These are phyloP conservation scores for Pogonognathellus flavescens DNA, from an alignment of 1,140 invertebrate genomes.

Conservation along the genomic window DNA sequence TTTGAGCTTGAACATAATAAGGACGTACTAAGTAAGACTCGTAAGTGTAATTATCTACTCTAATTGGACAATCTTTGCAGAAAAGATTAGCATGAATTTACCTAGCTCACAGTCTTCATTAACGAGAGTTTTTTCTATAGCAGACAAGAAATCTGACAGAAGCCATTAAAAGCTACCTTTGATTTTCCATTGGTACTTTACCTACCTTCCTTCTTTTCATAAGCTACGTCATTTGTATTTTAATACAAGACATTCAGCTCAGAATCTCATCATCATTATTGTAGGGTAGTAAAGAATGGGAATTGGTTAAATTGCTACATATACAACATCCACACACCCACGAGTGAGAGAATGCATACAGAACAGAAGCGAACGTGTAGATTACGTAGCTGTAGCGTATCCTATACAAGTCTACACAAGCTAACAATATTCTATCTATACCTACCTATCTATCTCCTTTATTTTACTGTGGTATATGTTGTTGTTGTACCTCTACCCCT, in stretches of 20 bases:
- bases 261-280: slow-evolving; percentile 40
- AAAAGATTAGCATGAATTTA: slow-evolving; percentile 11
- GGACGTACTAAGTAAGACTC: too few relatives aligned
- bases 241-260: slow-evolving; percentile 37
- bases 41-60: background rate
- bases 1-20: too few relatives aligned
- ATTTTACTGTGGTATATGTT: too few relatives aligned
- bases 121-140: background rate
- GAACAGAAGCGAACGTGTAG: background rate
- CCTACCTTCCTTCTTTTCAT: background rate
- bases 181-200: background rate
- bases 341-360: background rate
- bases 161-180: slow-evolving; percentile 3
- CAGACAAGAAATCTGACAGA: background rate
- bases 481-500: too few relatives aligned
- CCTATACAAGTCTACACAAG: too few relatives aligned
- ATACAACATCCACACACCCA: slow-evolving; percentile 13
- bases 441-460: background rate
- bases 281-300: slow-evolving; percentile 2
- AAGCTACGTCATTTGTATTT: slow-evolving; percentile 45
- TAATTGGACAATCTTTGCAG: slow-evolving; percentile 24
- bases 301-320: slow-evolving; percentile 34
- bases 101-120: background rate
- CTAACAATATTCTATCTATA: background rate
- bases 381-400: background rate